Percentiles rank a stretch among this genome's conserved stretches.
These are phyloP conservation scores for Caenorhabditis doughertyi DNA, from an alignment of 2,888 invertebrate species.

Conservation along the genomic window DNA sequence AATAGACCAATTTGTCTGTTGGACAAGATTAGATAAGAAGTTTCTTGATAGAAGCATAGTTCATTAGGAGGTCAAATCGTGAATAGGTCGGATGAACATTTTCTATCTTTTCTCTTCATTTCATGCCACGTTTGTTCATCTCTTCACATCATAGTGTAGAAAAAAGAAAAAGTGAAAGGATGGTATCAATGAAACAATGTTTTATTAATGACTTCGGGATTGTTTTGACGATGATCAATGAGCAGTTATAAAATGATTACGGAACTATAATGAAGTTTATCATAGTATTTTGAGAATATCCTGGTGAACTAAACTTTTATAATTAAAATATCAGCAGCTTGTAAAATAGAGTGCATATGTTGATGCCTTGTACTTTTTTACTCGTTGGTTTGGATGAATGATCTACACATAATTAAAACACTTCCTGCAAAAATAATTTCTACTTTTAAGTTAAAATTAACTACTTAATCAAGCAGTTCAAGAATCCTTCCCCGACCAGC, in stretches of 20 bases:
- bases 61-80: constrained; percentile 32
- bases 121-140: neutral
- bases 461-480: too few species aligned
- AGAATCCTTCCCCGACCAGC: too few species aligned
- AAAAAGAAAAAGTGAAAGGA: constrained; percentile 7
- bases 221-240: constrained; percentile 2
- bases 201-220: constrained; percentile 5
- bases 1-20: neutral
- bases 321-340: too few species aligned
- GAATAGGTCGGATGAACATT: constrained; percentile 23
- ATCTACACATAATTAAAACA: too few species aligned
- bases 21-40: constrained; percentile 10
- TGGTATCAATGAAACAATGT: constrained; percentile 14
- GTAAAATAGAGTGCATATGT: too few species aligned
- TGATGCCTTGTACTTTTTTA: too few species aligned
- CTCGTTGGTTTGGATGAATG: too few species aligned
- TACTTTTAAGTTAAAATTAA: too few species aligned
- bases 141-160: neutral
- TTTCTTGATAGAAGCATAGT: constrained; percentile 32
- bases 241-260: neutral
- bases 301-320: too few species aligned
- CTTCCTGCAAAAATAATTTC: too few species aligned
- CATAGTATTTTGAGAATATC: too few species aligned
- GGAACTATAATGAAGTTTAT: neutral
- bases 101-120: constrained; percentile 28